phyloP scores from a whole-genome alignment of 2,888 invertebrate species.

The Drosophila tanythrix region DNA sequence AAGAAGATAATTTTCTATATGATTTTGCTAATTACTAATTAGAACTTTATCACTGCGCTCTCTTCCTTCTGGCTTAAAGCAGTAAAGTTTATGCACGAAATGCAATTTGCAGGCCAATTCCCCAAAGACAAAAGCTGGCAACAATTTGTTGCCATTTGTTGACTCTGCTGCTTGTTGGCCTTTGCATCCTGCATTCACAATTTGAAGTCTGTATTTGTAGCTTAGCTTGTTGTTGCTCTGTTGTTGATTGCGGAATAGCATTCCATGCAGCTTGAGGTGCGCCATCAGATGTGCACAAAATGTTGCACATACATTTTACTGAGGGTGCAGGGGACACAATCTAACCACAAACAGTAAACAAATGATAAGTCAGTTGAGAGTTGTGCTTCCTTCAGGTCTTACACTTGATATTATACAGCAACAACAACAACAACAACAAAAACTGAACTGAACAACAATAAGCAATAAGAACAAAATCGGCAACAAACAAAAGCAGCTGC shows the following conservation, averaged over 20 bases:
- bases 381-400: slow-evolving; percentile 20
- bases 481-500: slow-evolving; percentile 8
- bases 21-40: not conserved
- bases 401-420: slow-evolving; percentile 59
- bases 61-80: not conserved
- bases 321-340: not conserved
- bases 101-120: slow-evolving; percentile 18
- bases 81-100: not conserved
- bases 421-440: not conserved
- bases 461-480: not conserved
- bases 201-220: slow-evolving; percentile 19
- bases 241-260: slow-evolving; percentile 14
- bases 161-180: not conserved
- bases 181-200: slow-evolving; percentile 4
- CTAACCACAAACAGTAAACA: slow-evolving; percentile 38
- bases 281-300: not conserved
- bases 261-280: slow-evolving; percentile 32
- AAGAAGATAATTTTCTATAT: not conserved
- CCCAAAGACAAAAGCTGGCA: slow-evolving; percentile 9
- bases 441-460: not conserved
- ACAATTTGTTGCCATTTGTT: slow-evolving; percentile 6
- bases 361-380: slow-evolving; percentile 34
- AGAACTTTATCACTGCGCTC: not conserved
- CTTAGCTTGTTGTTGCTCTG: not conserved
- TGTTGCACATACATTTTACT: not conserved